phyloP scores from a whole-genome alignment of 2,888 invertebrate genomes.

The Parnassius glacialis region DNA sequence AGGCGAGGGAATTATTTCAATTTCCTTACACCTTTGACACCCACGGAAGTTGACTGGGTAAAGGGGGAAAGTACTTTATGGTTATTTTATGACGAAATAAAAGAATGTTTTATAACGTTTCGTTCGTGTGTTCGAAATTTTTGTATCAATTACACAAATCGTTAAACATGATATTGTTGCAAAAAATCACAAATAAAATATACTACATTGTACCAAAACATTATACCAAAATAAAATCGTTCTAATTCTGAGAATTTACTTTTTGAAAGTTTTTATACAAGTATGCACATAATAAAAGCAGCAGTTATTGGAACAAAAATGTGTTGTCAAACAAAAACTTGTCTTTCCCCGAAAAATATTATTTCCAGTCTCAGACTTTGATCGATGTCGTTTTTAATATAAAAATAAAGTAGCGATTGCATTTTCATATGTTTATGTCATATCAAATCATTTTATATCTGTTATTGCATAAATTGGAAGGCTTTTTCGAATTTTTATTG shows the following conservation, averaged over 20 bases:
- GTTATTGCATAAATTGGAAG: conserved; percentile 18
- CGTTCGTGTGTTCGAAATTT: too few species aligned
- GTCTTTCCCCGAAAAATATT: conserved; percentile 4
- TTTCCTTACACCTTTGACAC: too few species aligned
- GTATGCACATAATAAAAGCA: conserved; percentile 15
- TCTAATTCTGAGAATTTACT: background rate
- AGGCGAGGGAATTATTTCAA: too few species aligned
- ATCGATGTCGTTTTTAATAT: background rate
- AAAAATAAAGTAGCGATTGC: conserved; percentile 9
- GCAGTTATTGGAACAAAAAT: conserved; percentile 18
- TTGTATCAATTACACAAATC: too few species aligned
- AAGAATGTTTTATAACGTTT: too few species aligned
- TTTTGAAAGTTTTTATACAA: conserved; percentile 9
- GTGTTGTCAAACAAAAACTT: conserved; percentile 8
- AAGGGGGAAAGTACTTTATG: too few species aligned
- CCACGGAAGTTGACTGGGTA: too few species aligned
- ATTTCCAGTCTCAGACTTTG: conserved; percentile 2
- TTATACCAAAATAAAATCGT: background rate
- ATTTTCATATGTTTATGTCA: conserved; percentile 7
- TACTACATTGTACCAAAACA: too few species aligned
- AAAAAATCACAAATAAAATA: too few species aligned
- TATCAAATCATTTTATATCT: conserved; percentile 13
- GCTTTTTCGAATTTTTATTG: conserved; percentile 20
- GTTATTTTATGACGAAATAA: too few species aligned
- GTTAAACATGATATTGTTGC: too few species aligned